Conservation (phyloP, 2,888 invertebrate genomes). For the Steinernema scapterisci region DNA sequence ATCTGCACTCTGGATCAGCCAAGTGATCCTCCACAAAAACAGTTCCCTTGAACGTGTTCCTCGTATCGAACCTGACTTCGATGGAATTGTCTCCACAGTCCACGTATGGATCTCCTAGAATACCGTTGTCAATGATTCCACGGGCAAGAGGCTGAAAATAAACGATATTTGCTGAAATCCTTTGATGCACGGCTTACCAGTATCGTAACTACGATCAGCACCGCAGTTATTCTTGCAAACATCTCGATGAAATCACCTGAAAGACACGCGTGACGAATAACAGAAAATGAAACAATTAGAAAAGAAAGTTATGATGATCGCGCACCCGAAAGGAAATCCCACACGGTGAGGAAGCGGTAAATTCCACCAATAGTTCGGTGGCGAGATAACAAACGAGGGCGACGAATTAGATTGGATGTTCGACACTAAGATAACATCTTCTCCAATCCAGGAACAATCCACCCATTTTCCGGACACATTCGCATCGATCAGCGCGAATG, state of each 20-base stretch:
- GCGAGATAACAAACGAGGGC: constrained; percentile 26
- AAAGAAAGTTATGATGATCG: neutral
- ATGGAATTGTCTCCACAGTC: constrained; percentile 61
- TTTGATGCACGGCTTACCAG: neutral
- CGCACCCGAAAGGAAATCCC: constrained; percentile 10
- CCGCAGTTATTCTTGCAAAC: neutral
- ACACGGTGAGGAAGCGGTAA: constrained; percentile 29
- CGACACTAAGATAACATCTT: constrained; percentile 26
- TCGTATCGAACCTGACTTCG: constrained; percentile 62
- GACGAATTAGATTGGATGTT: constrained; percentile 31
- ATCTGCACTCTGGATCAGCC: constrained; percentile 54
- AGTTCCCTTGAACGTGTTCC: constrained; percentile 57
- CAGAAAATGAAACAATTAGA: neutral
- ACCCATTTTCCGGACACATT: constrained; percentile 22
- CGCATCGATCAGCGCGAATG: constrained; percentile 17
- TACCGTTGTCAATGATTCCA: constrained; percentile 47
- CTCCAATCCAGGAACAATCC: constrained; percentile 24
- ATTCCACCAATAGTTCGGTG: constrained; percentile 12
- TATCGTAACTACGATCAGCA: neutral
- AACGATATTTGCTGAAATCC: no score
- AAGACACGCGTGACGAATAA: neutral
- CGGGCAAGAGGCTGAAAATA: neutral
- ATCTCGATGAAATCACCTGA: constrained; percentile 21
- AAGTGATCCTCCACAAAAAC: constrained; percentile 63
- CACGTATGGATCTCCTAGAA: constrained; percentile 63